Evolutionary conservation across 2,888 invertebrate genomes (phyloP), one percentile per base, ranked within the genome.

Genomic region (Orchestes rusci): DNA sequence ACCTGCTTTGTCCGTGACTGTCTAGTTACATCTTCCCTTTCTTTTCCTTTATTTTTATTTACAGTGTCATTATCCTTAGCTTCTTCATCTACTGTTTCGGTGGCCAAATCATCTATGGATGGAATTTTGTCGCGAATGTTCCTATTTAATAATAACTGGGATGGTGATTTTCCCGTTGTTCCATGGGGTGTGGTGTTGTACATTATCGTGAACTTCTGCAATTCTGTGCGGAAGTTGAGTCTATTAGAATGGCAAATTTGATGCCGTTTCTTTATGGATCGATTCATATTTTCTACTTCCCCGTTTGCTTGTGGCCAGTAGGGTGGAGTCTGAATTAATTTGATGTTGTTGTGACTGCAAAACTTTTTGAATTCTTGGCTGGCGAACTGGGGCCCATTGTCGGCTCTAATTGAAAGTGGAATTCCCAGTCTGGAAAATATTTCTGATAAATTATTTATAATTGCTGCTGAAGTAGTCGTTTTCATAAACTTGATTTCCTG

Each of bases 21-120:
- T 50, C 55, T 52, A n/a, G 39, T 31, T 39, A 13, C 38, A 39
- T 53, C 53, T 39, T 54, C 56, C 38, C 29, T 54, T 35, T 53
- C 50, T 38, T 56, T 53, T 32, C 53, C 53, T 53, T 51, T 54
- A 40, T 53, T 44, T 53, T 57, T 53, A 31, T 49, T 55, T 10
- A 52, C 33, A 10, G 49, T 45, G 32, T 53, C 56, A 18, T 34
- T 46, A 32, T 56, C 52, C 29, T 19, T 19, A 3, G 49, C 50
- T 51, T 56, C 53, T 43, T 53, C 50, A 29, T 55, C 47, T 20
- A 13, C 15, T 10, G 33, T n/a, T 32, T 48, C 34, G 4, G 5
- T 5, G 7, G 10, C 10, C 23, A 23, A 23, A 23, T 23, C 23
- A 10, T 5, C 23, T 23, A 7, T 23, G 23, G 23, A 23, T 23